Evolutionary conservation across 37 sponge, comb jelly and placozoan species (phyloP), one percentile per base, ranked within the genome.

Genomic region (Oopsacas minuta): DNA sequence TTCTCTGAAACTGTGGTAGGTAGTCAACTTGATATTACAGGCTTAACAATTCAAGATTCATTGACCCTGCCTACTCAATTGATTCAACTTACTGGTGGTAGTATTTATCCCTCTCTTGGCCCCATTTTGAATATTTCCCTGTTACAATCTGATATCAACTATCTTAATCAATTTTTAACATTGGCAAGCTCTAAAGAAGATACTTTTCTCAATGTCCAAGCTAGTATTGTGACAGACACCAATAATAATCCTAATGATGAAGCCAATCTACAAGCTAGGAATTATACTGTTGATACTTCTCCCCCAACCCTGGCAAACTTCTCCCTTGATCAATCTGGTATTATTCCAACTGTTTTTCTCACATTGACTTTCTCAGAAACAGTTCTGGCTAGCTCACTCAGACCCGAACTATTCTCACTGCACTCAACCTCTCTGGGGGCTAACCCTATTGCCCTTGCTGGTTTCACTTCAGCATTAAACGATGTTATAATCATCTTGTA

Each of bases 331-430:
- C 37, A 92, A 81, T 84, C 90, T 82, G 81, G 87, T 37, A 83
- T 83, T 36, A 83, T 85, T 37, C 75, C 75, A 12, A 61, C 75
- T 32, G 75, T 61, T 20, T 61, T 61, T 61, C 84, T 94, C 0
- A 86, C 91, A 30, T 84, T 95, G 32, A 92, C 91, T 1, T 95
- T 95, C 83, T 87, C 90, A 81, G 96, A 95, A 53, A 89, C 96
- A 36, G 93, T 95, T 20, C 36, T 38, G 39, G 91, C 87, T 34
- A 37, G 84, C 23, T 53, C 86, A 35, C 81, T 95, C 1, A 28
- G 52, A 36, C 84, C 86, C 23, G 15, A 23, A 23, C 30, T 35
- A 1, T 37, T 95, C 17, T 88, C 89, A 30, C 52, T 95, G 0
- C 86, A 90, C 15, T 84, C 92, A 23, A 35, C 35, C 0, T 30